Evolutionary conservation across 37 sponge, comb jelly and placozoan genomes (phyloP), one percentile per base, ranked within the genome.

Genomic region (Halisarca cf. caerulea): DNA sequence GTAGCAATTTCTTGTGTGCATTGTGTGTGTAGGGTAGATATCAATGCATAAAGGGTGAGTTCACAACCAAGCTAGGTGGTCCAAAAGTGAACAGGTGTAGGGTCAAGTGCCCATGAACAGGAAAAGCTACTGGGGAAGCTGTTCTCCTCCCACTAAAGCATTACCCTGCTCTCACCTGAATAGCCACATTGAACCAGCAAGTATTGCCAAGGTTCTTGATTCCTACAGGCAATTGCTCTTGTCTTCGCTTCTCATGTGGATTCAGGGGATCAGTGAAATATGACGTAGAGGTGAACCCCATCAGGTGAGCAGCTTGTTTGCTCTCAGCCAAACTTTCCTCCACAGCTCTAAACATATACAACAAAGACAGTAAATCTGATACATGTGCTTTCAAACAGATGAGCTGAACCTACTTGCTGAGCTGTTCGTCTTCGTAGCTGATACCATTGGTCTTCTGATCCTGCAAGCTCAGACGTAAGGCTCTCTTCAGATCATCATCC

Each of bases 181-280:
- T 87, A 18, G 90, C 94, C 6, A 90, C 88, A 77, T 82, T 87
- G 71, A 93, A 93, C 94, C 94, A 93, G 79, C 94, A 93, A 17
- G 91, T 90, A 68, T 93, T 93, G 44, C 94, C 94, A 20, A 93
- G 78, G 84, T 93, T 93, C 83, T 93, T 93, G 34, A 93, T 79
- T 5, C 94, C 94, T 1, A 93, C 91, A 4, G 91, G 88, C 25
- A 70, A 75, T 8, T 60, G 24, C 25, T 85, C 88, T 54, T 40
- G 32, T 33, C 91, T 69, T 86, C 80, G 54, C 54, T 88, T 81
- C 70, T 93, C 91, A 69, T 90, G 82, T 20, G 94, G 94, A 42
- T 93, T 93, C 51, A 84, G 85, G 34, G 93, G 89, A 53, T 92
- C 93, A 3, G 69, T 79, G 40, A 84, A 88, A 70, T 68, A 35